Evolutionary conservation across 1,140 invertebrate genomes (phyloP), one percentile per base, ranked within the genome.

Genomic region (Microplitis mediator): DNA sequence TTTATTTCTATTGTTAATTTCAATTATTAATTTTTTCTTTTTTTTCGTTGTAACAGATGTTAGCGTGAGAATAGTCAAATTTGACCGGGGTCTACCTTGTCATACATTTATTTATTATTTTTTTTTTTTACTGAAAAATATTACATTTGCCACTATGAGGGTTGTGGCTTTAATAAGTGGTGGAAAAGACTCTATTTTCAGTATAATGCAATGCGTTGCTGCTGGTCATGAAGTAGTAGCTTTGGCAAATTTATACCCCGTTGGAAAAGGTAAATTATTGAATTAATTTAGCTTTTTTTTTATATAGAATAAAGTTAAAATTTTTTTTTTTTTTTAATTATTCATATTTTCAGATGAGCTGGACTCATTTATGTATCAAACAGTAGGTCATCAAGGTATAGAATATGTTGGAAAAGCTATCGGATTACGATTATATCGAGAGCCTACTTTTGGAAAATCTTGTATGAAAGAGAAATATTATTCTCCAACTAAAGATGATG

Each of bases 321-420:
- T 67, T 71, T 45, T 68, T 69, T 64, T 72, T 70, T 62, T 74
- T 71, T 65, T 16, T 52, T 39, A 0, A 64, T 23, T 31, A 50
- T 45, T 66, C 71, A 75, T 78, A 4, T 72, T 84, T 87, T 14
- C 79, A 95, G 95, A 96, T 90, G 98, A 99, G 85, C 85, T 99
- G 75, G 98, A 99, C 87, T 99, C 97, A 82, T 99, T 97, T 82
- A 99, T 99, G 98, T 99, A 98, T 84, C 98, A 99, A 89, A 98
- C 96, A 65, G 98, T 99, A 66, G 98, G 98, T 8, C 95, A 98
- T 87, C 94, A 98, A 89, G 96, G 94, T 36, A 93, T 99, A 75
- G 92, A 94, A 68, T 89, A 95, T 72, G 96, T 98, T 85, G 95
- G 96, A 51, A 93, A 97, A 86, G 97, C 98, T 2, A 95, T 99